Conservation (phyloP, 2,888 invertebrate genomes). For the Stenurella melanura region DNA sequence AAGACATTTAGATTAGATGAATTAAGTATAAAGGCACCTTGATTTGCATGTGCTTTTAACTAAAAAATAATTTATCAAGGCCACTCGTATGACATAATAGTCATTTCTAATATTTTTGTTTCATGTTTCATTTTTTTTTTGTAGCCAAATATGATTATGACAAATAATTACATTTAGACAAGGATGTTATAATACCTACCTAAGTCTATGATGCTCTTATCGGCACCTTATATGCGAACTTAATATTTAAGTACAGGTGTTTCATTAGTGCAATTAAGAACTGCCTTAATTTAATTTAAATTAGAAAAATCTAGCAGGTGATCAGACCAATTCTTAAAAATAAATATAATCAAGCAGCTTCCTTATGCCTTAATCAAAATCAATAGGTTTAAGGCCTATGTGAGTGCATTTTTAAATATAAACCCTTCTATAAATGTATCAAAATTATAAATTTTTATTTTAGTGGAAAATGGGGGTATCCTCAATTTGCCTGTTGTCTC, state of each 20-base stretch:
- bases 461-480: too few species aligned
- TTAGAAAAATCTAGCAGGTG: background rate
- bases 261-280: background rate
- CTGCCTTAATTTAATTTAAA: background rate
- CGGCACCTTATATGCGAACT: too few species aligned
- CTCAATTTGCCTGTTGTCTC: background rate
- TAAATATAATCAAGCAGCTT: background rate
- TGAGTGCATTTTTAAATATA: background rate
- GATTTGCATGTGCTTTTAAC: background rate
- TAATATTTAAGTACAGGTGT: too few species aligned
- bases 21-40: background rate
- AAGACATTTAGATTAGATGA: background rate
- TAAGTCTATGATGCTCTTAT: too few species aligned
- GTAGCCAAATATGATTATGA: too few species aligned
- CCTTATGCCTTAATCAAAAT: background rate
- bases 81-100: background rate
- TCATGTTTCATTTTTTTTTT: too few species aligned
- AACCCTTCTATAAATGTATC: background rate
- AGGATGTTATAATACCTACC: too few species aligned
- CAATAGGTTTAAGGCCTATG: background rate
- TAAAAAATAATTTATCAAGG: background rate
- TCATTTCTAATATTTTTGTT: background rate
- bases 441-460: too few species aligned
- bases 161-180: too few species aligned
- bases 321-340: background rate